Evolutionary conservation across 2,888 invertebrate species (phyloP).

Genomic region (Tetragonula carbonaria): DNA sequence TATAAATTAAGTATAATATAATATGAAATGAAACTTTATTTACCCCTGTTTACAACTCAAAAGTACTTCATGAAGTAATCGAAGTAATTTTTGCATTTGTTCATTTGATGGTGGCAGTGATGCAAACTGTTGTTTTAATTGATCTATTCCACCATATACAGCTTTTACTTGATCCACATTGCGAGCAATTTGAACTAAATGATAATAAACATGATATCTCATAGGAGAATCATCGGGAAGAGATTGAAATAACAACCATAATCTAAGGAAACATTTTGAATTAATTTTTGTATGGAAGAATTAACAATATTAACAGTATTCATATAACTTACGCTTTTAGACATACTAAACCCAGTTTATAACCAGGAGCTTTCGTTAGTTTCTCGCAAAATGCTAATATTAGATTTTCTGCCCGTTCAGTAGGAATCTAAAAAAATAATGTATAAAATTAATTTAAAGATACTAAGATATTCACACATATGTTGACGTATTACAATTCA

Average conservation of each 20-base stretch:
- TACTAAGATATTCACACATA: not conserved
- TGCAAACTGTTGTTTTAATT: conserved; percentile 92
- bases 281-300: not conserved
- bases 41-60: conserved; percentile 94
- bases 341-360: conserved; percentile 91
- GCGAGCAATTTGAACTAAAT: conserved; percentile 94
- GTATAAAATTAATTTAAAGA: conserved; percentile 5
- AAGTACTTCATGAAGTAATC: conserved; percentile 94
- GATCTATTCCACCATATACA: conserved; percentile 93
- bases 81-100: conserved; percentile 95
- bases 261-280: conserved; percentile 85
- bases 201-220: conserved; percentile 96
- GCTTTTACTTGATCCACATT: conserved; percentile 93
- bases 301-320: conserved; percentile 1
- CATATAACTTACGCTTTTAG: conserved; percentile 90
- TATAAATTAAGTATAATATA: not conserved
- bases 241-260: conserved; percentile 97
- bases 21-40: conserved; percentile 33
- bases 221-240: conserved; percentile 93
- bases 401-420: conserved; percentile 94
- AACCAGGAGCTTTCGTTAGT: conserved; percentile 93
- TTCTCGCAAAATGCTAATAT: conserved; percentile 96
- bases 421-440: conserved; percentile 87
- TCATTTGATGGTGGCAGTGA: conserved; percentile 93
- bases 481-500: not conserved